Conservation (phyloP, 35 echinoderm and acorn worm species). For the Stichopus chloronotus region DNA sequence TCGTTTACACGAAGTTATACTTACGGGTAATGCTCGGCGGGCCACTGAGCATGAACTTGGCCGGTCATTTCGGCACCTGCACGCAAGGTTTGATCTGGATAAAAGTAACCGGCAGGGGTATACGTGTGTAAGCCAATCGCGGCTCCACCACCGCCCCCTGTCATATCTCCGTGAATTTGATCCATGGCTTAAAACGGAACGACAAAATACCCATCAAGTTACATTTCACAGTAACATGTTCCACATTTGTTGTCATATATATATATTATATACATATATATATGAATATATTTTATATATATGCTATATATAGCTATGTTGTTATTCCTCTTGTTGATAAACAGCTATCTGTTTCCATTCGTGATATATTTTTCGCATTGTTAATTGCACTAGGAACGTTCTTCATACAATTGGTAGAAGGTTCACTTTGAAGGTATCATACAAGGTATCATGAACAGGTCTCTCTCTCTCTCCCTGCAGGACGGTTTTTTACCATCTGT, state of each 20-base stretch:
- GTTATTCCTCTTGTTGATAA: neutral
- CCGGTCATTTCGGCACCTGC: constrained; percentile 46
- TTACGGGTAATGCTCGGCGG: constrained; percentile 53
- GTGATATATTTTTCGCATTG: neutral
- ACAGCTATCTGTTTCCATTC: neutral
- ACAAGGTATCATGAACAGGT: neutral
- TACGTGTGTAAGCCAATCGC: constrained; percentile 39
- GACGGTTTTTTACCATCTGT: neutral
- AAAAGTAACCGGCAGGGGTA: constrained; percentile 41
- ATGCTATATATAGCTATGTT: too few species aligned
- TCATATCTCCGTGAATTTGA: constrained; percentile 24
- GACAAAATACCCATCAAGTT: neutral
- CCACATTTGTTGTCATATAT: neutral
- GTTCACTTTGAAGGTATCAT: neutral
- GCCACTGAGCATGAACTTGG: constrained; percentile 44
- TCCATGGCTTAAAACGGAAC: constrained; percentile 9
- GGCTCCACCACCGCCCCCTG: constrained; percentile 12
- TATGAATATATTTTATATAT: too few species aligned
- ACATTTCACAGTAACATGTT: neutral
- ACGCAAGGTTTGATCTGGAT: constrained; percentile 51
- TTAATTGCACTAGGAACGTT: constrained; percentile 11
- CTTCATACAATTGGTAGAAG: neutral
- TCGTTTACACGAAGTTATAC: neutral
- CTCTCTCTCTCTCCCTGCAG: neutral
- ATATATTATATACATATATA: too few species aligned